Evolutionary conservation across 2,888 invertebrate species (phyloP), one percentile per base, ranked within the genome.

Genomic region (Calliphora vomitoria): DNA sequence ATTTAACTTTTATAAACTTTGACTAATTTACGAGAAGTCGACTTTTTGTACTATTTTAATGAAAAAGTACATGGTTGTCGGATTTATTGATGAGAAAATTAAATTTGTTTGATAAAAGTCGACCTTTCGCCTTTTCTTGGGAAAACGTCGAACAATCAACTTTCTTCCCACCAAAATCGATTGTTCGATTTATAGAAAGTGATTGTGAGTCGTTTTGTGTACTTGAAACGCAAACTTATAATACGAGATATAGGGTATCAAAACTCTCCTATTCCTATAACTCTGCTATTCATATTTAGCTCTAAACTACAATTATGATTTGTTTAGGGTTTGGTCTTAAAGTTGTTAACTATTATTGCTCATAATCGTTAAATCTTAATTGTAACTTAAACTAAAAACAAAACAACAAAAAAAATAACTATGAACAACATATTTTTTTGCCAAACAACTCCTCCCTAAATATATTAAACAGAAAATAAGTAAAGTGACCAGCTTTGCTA

Each of bases 311-410:
- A 71, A 78, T 55, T 83, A 47, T 58, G 38, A 64, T 83, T 71
- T 64, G 62, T 72, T 83, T 62, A 44, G 47, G 55, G 83, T 71
- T 47, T 78, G 64, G 71, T 64, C 78, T 64, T 64, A 71, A 71
- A 20, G 44, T 83, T 58, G 71, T 83, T 78, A 72, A 72, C 78
- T 71, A 78, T 50, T 76, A 83, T 64, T 71, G 53, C 44, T 10
- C 47, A 72, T 75, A 82, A 83, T 83, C 83, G 44, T 78, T 83
- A 71, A 78, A 78, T 83, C 83, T 83, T 78, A 83, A 83, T 78
- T 78, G 83, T 44, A 50, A 69, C 60, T 62, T 41, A 53, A 69
- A 18, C 69, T 62, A 8, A 74, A 75, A 50, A 68, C 25, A 68
- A 72, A 62, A 15, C 6, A 20, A 13, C 10, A 41, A 64, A 68